A percentile compares a stretch with the other conserved stretches of the same genome.
These are phyloP conservation scores for Columba janthina DNA, from an alignment of 2,113 vertebrate species.

Conservation along the genomic window DNA sequence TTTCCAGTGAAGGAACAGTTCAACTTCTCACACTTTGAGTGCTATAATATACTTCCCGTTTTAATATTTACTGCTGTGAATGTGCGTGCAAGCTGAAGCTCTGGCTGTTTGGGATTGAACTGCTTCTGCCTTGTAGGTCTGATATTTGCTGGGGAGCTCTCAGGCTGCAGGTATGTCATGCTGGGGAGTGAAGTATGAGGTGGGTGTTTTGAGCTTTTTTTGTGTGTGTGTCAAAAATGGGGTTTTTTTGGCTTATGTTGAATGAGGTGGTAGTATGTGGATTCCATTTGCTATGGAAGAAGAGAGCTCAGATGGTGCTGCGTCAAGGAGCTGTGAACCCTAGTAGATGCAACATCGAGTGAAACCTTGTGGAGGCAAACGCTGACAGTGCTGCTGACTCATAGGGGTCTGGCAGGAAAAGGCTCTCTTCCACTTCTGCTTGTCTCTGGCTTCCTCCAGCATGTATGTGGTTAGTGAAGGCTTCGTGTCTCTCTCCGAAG, in stretches of 20 bases:
- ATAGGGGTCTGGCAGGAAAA: neutral
- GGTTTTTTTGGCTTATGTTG: neutral
- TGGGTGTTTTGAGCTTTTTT: neutral
- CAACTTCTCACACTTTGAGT: neutral
- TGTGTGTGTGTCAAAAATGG: neutral
- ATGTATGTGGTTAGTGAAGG: neutral
- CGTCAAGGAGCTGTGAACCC: neutral
- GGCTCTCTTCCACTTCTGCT: neutral
- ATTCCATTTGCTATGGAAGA: neutral
- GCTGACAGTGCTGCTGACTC: neutral
- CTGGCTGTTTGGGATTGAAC: neutral
- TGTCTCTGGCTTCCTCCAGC: neutral
- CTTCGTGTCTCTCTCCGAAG: accelerated
- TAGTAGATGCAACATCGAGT: neutral
- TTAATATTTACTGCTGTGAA: neutral
- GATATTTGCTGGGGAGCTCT: neutral
- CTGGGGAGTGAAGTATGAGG: neutral
- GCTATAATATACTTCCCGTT: neutral
- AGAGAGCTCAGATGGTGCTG: accelerated
- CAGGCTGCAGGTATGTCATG: neutral
- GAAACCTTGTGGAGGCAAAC: neutral
- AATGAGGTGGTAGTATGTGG: neutral
- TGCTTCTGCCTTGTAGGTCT: neutral
- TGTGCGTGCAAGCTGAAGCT: neutral
- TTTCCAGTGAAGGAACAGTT: neutral